phyloP scores from a whole-genome alignment of 2,113 vertebrate genomes.

The Anolis carolinensis region DNA sequence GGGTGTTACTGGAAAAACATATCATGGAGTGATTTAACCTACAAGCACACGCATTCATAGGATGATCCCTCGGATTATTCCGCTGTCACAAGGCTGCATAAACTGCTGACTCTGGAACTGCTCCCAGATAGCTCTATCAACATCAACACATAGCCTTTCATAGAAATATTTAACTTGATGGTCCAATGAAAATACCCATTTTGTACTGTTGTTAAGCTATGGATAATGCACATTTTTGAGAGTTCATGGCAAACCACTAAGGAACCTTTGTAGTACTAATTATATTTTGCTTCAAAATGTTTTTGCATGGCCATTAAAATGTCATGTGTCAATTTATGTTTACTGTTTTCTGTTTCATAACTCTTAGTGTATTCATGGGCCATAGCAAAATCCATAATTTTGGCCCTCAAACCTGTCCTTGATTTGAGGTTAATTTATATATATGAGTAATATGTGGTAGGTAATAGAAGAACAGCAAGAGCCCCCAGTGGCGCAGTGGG shows the following conservation, averaged over 20 bases:
- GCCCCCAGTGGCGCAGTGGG: no score
- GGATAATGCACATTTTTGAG: neutral
- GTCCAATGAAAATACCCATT: neutral
- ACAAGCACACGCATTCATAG: neutral
- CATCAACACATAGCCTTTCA: neutral
- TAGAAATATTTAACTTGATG: neutral
- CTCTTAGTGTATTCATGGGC: neutral
- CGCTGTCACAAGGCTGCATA: constrained; percentile 2
- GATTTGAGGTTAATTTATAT: no score
- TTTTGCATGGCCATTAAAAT: neutral
- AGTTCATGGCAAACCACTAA: neutral
- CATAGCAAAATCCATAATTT: no score
- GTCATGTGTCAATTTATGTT: no score
- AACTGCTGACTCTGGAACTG: constrained; percentile 9
- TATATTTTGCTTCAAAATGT: neutral
- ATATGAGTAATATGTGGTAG: no score
- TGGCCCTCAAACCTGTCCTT: neutral
- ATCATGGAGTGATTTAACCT: constrained; percentile 2
- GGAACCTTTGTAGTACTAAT: neutral
- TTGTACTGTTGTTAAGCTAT: neutral
- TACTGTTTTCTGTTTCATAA: neutral
- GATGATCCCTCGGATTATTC: neutral
- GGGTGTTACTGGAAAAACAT: neutral
- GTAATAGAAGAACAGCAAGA: no score
- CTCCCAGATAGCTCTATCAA: neutral